A percentile compares a stretch with the other conserved stretches of the same genome.
Evolutionary conservation across 1,140 invertebrate genomes (phyloP).

Genomic region (Coptotermes formosanus): DNA sequence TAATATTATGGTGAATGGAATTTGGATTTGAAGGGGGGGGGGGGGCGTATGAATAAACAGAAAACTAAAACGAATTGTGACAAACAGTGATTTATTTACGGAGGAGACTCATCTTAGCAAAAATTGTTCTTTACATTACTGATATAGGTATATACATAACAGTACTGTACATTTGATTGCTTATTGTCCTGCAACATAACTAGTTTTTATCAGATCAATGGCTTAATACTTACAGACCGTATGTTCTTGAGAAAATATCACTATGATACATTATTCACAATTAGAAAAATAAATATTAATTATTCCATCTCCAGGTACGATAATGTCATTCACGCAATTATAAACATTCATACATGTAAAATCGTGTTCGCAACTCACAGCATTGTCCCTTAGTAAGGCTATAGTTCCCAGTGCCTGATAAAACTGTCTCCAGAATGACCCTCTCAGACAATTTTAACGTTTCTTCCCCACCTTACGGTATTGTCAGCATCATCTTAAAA

Average conservation of each 20-base stretch:
- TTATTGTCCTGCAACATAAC: neutral
- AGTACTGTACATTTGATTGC: neutral
- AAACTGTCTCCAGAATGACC: too few species aligned
- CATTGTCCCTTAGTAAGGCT: too few species aligned
- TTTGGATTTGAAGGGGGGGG: too few species aligned
- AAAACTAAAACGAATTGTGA: too few species aligned
- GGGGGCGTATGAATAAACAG: too few species aligned
- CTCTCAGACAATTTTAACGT: too few species aligned
- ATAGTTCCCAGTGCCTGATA: too few species aligned
- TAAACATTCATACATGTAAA: neutral
- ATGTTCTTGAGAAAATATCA: neutral
- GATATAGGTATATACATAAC: neutral
- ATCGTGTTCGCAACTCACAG: neutral
- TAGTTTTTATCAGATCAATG: neutral
- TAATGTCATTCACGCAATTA: neutral
- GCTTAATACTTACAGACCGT: slow-evolving; percentile 3
- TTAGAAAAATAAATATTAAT: slow-evolving; percentile 14
- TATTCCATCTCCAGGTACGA: slow-evolving; percentile 4
- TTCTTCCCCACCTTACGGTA: too few species aligned
- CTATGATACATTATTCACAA: slow-evolving; percentile 14
- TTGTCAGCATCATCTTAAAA: too few species aligned
- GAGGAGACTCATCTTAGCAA: neutral
- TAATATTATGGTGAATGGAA: too few species aligned
- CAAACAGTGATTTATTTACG: neutral
- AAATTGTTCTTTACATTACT: neutral